phyloP scores from a whole-genome alignment of 2,113 vertebrate genomes.

The Rhinichthys klamathensis region DNA sequence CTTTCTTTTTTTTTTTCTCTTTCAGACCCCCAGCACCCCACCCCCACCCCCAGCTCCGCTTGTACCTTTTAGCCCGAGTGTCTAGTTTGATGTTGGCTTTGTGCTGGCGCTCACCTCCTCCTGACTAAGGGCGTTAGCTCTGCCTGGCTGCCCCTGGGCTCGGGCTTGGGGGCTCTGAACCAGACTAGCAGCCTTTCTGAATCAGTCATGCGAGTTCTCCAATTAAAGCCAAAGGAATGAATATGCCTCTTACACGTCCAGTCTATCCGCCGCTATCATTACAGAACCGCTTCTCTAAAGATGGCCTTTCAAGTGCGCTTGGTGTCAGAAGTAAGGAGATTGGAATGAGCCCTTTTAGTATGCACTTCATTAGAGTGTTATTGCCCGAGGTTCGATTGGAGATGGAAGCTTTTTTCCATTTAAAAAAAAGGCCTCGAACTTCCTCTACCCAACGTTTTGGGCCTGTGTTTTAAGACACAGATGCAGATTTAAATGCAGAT shows the following conservation, averaged over 20 bases:
- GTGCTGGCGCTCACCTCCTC: slow-evolving; percentile 48
- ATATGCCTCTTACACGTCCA: slow-evolving; percentile 41
- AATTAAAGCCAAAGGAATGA: slow-evolving; percentile 50
- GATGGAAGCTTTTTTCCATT: not conserved
- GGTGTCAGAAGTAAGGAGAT: slow-evolving; percentile 34
- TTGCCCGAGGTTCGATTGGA: slow-evolving; percentile 36
- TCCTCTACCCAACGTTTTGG: not conserved
- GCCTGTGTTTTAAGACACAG: not conserved
- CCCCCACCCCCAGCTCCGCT: not conserved
- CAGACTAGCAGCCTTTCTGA: slow-evolving; percentile 44
- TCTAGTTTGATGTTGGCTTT: slow-evolving; percentile 53
- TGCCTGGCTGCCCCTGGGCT: slow-evolving; percentile 48
- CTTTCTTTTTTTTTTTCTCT: not conserved
- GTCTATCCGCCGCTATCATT: slow-evolving; percentile 36
- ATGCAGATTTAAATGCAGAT: slow-evolving; percentile 28
- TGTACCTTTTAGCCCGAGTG: slow-evolving; percentile 38
- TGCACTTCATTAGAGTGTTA: slow-evolving; percentile 45
- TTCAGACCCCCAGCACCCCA: not conserved
- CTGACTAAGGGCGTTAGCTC: slow-evolving; percentile 54
- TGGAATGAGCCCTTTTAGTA: slow-evolving; percentile 34
- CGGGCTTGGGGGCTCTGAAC: slow-evolving; percentile 28
- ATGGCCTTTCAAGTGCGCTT: slow-evolving; percentile 46
- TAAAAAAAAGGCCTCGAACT: not conserved
- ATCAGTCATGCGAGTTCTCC: slow-evolving; percentile 52
- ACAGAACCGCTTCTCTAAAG: slow-evolving; percentile 35